Evolutionary conservation across 2,797 vertebrate species (phyloP).

Genomic region (Melanotaenia maccullochi): DNA sequence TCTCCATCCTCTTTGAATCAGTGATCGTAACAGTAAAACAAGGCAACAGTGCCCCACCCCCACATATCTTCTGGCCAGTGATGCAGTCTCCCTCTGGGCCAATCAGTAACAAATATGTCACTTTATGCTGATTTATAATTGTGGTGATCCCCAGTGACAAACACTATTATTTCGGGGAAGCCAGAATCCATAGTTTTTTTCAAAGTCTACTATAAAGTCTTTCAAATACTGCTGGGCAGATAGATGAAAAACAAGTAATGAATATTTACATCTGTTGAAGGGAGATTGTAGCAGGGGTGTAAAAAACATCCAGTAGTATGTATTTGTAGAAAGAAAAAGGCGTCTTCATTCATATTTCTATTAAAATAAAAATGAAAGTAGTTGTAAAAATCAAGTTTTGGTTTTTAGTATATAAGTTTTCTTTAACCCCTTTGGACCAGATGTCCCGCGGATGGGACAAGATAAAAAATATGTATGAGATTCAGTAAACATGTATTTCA

Average conservation of each 20-base stretch:
- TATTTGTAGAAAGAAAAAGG: no score
- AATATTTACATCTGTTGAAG: conserved; percentile 15
- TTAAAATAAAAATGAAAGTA: no score
- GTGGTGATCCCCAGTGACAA: conserved; percentile 49
- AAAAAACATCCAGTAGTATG: no score
- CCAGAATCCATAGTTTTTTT: conserved; percentile 33
- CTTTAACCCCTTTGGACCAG: no score
- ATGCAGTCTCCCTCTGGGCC: conserved; percentile 61
- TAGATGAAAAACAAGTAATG: conserved; percentile 16
- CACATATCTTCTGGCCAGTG: conserved; percentile 46
- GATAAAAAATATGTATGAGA: no score
- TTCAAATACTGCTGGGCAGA: conserved; percentile 24
- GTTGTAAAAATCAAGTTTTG: no score
- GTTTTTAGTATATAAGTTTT: no score
- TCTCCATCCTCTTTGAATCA: conserved; percentile 53
- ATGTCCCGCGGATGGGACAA: no score
- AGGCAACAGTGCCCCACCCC: conserved; percentile 40
- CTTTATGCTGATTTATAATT: conserved; percentile 54
- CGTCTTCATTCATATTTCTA: no score
- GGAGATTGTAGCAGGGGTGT: not conserved
- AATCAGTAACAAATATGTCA: conserved; percentile 70
- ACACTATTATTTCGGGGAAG: conserved; percentile 31
- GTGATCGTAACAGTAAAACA: conserved; percentile 54
- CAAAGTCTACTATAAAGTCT: conserved; percentile 25
- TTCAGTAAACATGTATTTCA: no score